Conservation (phyloP, 2,888 invertebrate genomes). For the Melikaiella ostensackeni region DNA sequence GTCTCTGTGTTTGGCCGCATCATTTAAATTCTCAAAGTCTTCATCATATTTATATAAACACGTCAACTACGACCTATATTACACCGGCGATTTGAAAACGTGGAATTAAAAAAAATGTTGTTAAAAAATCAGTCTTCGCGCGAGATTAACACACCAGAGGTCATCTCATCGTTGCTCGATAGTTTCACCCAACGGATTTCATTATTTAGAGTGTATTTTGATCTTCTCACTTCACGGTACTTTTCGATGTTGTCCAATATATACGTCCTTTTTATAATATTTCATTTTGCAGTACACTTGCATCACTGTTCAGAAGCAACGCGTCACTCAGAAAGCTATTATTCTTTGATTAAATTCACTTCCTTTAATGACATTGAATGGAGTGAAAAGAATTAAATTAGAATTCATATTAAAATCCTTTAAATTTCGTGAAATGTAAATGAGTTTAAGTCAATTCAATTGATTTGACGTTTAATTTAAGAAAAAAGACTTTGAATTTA, state of each 20-base stretch:
- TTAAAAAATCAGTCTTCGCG: constrained; percentile 54
- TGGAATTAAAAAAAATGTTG: constrained; percentile 40
- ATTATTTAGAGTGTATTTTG: constrained; percentile 34
- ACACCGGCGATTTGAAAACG: constrained; percentile 45
- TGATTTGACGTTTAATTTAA: no score
- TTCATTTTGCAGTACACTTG: neutral
- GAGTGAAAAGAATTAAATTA: neutral
- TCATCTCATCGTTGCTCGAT: constrained; percentile 51
- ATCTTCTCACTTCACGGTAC: neutral
- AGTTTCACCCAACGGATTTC: constrained; percentile 11
- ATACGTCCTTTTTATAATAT: neutral
- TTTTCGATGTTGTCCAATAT: neutral
- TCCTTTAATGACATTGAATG: neutral
- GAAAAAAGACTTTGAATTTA: no score
- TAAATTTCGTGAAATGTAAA: neutral
- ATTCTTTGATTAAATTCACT: neutral
- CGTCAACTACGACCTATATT: constrained; percentile 48
- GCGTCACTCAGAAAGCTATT: neutral
- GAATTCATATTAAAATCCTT: neutral
- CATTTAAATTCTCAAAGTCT: constrained; percentile 26
- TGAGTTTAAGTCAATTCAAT: neutral
- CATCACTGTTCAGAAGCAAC: neutral
- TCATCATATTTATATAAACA: constrained; percentile 46
- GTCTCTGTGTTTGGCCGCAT: neutral
- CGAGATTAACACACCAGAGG: constrained; percentile 47